Conservation (phyloP, 2,797 vertebrate genomes). For the Odontamblyopus rebecca region DNA sequence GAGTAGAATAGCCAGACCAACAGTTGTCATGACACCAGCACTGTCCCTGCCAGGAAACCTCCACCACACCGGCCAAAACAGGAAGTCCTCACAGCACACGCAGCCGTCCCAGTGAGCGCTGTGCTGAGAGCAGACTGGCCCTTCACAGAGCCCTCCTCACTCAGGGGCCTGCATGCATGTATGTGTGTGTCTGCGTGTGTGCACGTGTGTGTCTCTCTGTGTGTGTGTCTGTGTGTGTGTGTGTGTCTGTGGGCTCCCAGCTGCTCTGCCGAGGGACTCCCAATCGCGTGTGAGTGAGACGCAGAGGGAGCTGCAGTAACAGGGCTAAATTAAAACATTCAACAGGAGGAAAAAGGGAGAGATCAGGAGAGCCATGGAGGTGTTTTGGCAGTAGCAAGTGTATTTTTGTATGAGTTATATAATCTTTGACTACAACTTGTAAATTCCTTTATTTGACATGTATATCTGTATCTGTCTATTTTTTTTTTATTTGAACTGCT, state of each 20-base stretch:
- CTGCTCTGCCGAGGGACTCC: slow-evolving; percentile 71
- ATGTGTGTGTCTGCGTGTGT: slow-evolving; percentile 16
- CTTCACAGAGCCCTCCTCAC: slow-evolving; percentile 61
- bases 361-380: slow-evolving; percentile 23
- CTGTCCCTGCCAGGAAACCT: slow-evolving; percentile 78
- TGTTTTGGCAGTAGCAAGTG: slow-evolving; percentile 6
- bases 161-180: slow-evolving; percentile 32
- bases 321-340: slow-evolving; percentile 56
- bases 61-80: slow-evolving; percentile 45
- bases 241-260: slow-evolving; percentile 50
- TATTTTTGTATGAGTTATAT: neutral
- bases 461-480: neutral
- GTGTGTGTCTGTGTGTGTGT: slow-evolving; percentile 2
- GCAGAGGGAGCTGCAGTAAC: slow-evolving; percentile 48
- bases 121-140: slow-evolving; percentile 71
- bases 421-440: neutral
- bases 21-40: slow-evolving; percentile 50
- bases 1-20: slow-evolving; percentile 34
- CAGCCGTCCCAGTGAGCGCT: slow-evolving; percentile 49
- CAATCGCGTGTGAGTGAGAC: slow-evolving; percentile 69
- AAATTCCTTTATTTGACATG: neutral
- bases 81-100: slow-evolving; percentile 24
- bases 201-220: too few relatives aligned
- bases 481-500: neutral
- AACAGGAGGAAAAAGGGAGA: slow-evolving; percentile 56